Conservation (phyloP, 2,113 vertebrate species). For the Elachura formosa region DNA sequence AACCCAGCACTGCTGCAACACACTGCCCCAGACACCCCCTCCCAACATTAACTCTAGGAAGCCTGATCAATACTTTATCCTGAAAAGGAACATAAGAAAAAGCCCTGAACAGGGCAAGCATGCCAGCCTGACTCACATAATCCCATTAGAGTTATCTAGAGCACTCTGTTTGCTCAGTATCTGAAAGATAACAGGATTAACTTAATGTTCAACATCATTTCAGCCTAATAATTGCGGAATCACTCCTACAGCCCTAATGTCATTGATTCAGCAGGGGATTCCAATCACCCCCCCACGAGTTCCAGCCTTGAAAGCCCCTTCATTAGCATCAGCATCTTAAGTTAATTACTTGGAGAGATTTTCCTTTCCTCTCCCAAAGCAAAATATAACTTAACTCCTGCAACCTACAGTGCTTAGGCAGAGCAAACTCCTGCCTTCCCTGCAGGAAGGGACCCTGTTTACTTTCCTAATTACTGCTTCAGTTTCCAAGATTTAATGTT, state of each 20-base stretch:
- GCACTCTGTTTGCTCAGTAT: constrained; percentile 12
- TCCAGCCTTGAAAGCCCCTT: background rate
- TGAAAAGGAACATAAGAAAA: background rate
- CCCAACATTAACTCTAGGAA: background rate
- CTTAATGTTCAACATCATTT: constrained; percentile 22
- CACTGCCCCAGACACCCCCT: background rate
- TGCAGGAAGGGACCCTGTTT: background rate
- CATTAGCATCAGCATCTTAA: constrained; percentile 16
- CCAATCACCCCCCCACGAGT: background rate
- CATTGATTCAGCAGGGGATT: background rate
- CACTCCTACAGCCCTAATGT: background rate
- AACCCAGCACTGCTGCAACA: background rate
- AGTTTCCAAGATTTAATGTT: background rate
- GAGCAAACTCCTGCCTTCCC: background rate
- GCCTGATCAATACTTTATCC: background rate
- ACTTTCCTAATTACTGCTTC: background rate
- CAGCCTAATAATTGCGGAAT: constrained; percentile 17
- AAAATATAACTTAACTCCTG: background rate
- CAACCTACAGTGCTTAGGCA: accelerated
- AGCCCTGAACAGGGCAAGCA: background rate
- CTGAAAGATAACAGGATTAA: constrained; percentile 51
- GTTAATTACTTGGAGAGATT: constrained; percentile 24
- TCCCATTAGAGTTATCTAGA: constrained; percentile 21
- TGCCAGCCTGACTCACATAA: background rate
- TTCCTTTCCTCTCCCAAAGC: constrained; percentile 29